Evolutionary conservation across 2,113 vertebrate genomes (phyloP).

Genomic region (Fukomys damarensis): DNA sequence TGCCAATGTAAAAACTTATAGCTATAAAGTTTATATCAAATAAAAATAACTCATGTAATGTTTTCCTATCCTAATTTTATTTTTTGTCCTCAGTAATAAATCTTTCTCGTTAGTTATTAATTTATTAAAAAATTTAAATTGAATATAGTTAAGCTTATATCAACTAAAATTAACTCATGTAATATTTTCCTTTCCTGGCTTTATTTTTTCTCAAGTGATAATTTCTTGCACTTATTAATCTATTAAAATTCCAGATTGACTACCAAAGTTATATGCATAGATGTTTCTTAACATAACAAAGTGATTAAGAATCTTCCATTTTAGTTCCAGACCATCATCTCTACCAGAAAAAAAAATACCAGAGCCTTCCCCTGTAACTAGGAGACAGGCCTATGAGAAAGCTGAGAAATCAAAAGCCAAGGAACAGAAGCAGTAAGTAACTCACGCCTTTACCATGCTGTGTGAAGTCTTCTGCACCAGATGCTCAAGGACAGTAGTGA

Average conservation of each 20-base stretch:
- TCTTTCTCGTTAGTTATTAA: constrained; percentile 26
- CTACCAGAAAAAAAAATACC: constrained; percentile 91
- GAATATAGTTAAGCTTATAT: background rate
- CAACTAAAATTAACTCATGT: constrained; percentile 37
- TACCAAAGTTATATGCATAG: constrained; percentile 44
- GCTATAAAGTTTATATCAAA: background rate
- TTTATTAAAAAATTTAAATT: background rate
- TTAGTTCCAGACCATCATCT: constrained; percentile 88
- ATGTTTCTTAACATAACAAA: background rate
- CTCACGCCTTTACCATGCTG: background rate
- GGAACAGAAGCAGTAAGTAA: constrained; percentile 96
- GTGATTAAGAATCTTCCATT: constrained; percentile 68
- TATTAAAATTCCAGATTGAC: background rate
- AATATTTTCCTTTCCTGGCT: constrained; percentile 33
- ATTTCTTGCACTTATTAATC: constrained; percentile 18
- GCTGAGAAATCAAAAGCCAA: constrained; percentile 93
- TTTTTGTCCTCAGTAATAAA: background rate
- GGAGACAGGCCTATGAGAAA: constrained; percentile 96
- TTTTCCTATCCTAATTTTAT: constrained; percentile 42
- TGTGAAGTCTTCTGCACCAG: background rate
- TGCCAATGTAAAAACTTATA: constrained; percentile 24
- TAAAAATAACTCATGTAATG: constrained; percentile 31
- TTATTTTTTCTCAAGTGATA: background rate
- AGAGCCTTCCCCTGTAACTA: constrained; percentile 94
- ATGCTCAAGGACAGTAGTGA: background rate